A percentile compares a stretch with the other conserved stretches of the same genome.
Conservation (phyloP, 1,140 invertebrate species). For the Acromyrmex heyeri region DNA sequence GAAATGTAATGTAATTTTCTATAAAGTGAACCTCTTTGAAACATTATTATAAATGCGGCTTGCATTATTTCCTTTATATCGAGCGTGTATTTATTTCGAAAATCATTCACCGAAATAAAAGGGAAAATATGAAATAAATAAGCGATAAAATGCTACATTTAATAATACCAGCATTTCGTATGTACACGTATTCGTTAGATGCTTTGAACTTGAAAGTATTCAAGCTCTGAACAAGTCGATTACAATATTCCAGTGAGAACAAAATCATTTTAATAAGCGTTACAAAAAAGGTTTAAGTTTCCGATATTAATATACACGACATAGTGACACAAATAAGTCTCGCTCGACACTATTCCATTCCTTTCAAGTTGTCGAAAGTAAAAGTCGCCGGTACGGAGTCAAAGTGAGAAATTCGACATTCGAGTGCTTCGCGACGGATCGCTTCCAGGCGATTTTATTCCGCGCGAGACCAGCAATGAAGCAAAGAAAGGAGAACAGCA, state of each 20-base stretch:
- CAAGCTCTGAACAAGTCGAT: background rate
- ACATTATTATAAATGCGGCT: background rate
- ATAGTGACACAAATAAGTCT: background rate
- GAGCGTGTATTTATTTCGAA: conserved; percentile 5
- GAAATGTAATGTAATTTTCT: background rate
- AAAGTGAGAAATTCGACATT: conserved; percentile 41
- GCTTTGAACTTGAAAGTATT: conserved; percentile 4
- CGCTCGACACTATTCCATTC: conserved; percentile 46
- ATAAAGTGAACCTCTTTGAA: background rate
- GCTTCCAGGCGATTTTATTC: conserved; percentile 53
- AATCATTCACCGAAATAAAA: background rate
- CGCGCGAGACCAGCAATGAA: conserved; percentile 61
- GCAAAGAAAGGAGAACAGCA: conserved; percentile 68
- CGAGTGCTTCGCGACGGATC: conserved; percentile 47
- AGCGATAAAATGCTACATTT: conserved; percentile 5
- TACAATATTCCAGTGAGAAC: background rate
- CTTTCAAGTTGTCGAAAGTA: background rate
- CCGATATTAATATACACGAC: background rate
- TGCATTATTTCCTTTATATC: background rate
- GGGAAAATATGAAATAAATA: background rate
- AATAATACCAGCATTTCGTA: background rate
- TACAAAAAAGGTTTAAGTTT: background rate
- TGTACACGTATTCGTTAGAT: background rate
- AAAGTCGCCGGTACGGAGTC: background rate
- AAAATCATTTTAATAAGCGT: background rate